Base-by-base conservation (phyloP, 2,888 invertebrate species). In the Pterostichus madidus region DNA sequence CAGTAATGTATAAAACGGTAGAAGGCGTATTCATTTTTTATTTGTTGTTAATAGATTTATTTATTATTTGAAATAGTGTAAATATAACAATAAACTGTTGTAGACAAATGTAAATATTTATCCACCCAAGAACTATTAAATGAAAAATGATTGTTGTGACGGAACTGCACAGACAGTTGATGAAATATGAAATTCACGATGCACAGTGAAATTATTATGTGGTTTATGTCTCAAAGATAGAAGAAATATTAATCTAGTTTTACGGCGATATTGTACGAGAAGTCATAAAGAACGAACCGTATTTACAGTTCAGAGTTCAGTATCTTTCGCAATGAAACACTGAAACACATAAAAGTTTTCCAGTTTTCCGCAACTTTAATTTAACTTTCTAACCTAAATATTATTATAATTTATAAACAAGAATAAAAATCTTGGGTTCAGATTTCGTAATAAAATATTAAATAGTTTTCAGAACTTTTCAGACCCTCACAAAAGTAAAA, bases 351-450 rank as follows among this genome's bases (percentile, higher is more conserved):
- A 64, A 64, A 64, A 64, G 32, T 64, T 64, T 64, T 59, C 59
- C 64, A n/a, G 32, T 61, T 61, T 24, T 35, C 32, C 64, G 32
- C n/a, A 64, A 64, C 64, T 64, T 64, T 64, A 64, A 64, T 64
- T 64, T 64, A 64, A 64, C 64, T 64, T 64, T 64, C 64, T 64
- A 64, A 64, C 64, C 35, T 64, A 64, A 64, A 64, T 64, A 64
- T 64, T 64, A 64, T 64, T 64, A 64, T 35, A 64, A 64, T 64
- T 64, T 64, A 64, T 64, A 64, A 64, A 64, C 64, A 64, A 35
- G 35, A 59, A 59, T 59, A 64, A 64, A 13, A 64, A n/a, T 64
- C 13, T 31, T 35, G 35, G 35, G 35, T 64, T n/a, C 32, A 11
- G 32, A 35, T 64, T 64, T 11, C 32, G 35, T 64, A 64, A 64